phyloP scores from a whole-genome alignment of 1,140 invertebrate species.

The Pogonognathellus flavescens region DNA sequence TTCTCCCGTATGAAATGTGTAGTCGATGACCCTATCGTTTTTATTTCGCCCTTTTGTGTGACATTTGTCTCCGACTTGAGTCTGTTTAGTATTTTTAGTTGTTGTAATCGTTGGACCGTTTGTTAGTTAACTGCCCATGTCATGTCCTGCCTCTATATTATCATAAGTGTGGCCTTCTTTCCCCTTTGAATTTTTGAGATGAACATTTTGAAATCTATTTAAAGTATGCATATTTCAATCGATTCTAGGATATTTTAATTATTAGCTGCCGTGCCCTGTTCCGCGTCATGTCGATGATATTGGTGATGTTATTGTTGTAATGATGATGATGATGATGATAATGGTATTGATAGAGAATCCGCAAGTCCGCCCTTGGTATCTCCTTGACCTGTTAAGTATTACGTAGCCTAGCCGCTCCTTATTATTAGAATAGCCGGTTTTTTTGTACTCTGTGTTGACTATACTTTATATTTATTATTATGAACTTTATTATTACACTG shows the following conservation, averaged over 20 bases:
- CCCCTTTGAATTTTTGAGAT: neutral
- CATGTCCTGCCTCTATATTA: slow-evolving; percentile 30
- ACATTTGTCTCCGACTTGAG: slow-evolving; percentile 25
- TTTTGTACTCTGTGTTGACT: slow-evolving; percentile 31
- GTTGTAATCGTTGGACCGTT: slow-evolving; percentile 21
- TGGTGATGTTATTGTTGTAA: neutral
- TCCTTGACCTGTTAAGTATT: neutral
- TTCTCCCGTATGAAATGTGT: no score
- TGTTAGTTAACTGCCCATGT: slow-evolving; percentile 41
- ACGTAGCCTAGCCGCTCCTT: neutral
- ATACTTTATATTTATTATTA: slow-evolving; percentile 5
- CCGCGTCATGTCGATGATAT: neutral
- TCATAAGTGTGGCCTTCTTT: neutral
- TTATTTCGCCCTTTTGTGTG: neutral
- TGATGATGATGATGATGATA: slow-evolving; percentile 36
- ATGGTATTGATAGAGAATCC: slow-evolving; percentile 33
- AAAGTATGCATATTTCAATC: neutral
- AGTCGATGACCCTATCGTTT: no score
- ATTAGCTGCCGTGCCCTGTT: neutral
- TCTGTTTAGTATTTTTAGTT: slow-evolving; percentile 21
- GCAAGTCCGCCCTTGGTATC: neutral
- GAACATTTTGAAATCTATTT: neutral
- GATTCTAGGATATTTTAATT: no score
- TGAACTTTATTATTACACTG: neutral
- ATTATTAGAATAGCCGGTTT: slow-evolving; percentile 13